Evolutionary conservation across 2,113 vertebrate species (phyloP).

Genomic region (Gopherus evgoodei): DNA sequence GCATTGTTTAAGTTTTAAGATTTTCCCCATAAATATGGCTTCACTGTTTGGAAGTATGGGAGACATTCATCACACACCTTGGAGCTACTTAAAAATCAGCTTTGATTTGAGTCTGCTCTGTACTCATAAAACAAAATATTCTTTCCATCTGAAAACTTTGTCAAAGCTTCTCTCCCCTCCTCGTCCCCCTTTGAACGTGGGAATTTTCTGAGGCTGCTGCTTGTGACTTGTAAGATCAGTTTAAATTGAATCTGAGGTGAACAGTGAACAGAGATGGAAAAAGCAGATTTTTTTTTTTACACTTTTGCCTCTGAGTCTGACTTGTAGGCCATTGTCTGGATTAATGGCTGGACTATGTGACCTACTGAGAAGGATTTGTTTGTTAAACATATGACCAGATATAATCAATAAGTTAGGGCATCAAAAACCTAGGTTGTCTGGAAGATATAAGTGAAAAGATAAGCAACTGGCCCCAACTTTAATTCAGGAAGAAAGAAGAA

Average conservation of each 20-base stretch:
- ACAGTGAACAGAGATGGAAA: not conserved
- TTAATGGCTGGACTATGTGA: not conserved
- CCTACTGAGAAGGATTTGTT: not conserved
- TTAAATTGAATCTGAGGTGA: not conserved
- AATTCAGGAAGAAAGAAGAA: not conserved
- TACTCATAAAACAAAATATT: not conserved
- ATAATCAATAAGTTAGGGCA: not conserved
- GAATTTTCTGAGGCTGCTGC: not conserved
- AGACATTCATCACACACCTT: not conserved
- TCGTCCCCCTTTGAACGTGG: not conserved
- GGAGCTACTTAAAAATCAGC: not conserved
- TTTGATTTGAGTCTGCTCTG: rapidly evolving
- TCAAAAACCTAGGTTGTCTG: not conserved
- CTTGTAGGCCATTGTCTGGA: not conserved
- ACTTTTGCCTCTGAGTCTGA: not conserved
- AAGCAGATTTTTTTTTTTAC: not conserved
- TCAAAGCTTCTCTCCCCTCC: not conserved
- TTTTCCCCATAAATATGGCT: not conserved
- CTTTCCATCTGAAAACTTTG: not conserved
- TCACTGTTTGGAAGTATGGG: not conserved
- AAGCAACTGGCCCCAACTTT: not conserved
- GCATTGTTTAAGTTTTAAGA: not conserved
- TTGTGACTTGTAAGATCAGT: not conserved
- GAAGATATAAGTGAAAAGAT: not conserved
- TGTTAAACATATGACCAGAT: not conserved